Evolutionary conservation across 2,797 vertebrate species (phyloP).

Genomic region (Emys orbicularis): DNA sequence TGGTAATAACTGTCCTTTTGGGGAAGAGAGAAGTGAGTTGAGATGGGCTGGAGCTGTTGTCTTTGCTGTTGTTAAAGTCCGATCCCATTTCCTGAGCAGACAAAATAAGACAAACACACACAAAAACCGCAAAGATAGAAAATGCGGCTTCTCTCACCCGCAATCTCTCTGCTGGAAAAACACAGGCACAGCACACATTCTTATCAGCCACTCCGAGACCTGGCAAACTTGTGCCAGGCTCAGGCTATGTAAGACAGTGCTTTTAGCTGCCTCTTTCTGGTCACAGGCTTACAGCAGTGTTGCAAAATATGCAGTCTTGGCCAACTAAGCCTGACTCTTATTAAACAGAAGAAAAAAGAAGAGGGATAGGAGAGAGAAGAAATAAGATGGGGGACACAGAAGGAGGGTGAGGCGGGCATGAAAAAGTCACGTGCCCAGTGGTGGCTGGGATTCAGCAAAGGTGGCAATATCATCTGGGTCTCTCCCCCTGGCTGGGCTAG

Average conservation of each 20-base stretch:
- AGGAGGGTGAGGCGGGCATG: too few relatives aligned
- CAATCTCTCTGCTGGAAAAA: neutral
- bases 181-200: neutral
- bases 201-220: neutral
- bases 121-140: neutral
- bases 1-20: neutral
- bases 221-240: neutral
- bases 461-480: neutral
- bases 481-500: neutral
- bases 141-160: neutral
- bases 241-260: neutral
- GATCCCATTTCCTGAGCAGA: neutral
- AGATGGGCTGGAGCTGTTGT: neutral
- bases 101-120: neutral
- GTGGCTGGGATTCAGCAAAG: neutral
- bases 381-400: neutral
- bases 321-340: neutral
- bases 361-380: neutral
- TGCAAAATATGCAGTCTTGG: neutral
- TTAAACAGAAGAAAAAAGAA: neutral
- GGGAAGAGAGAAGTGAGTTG: neutral
- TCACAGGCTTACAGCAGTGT: neutral
- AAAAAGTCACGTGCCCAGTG: neutral
- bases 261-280: neutral
- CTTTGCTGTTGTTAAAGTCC: neutral